phyloP scores from a whole-genome alignment of 1,140 invertebrate species.

The Trinorchestia longiramus region DNA sequence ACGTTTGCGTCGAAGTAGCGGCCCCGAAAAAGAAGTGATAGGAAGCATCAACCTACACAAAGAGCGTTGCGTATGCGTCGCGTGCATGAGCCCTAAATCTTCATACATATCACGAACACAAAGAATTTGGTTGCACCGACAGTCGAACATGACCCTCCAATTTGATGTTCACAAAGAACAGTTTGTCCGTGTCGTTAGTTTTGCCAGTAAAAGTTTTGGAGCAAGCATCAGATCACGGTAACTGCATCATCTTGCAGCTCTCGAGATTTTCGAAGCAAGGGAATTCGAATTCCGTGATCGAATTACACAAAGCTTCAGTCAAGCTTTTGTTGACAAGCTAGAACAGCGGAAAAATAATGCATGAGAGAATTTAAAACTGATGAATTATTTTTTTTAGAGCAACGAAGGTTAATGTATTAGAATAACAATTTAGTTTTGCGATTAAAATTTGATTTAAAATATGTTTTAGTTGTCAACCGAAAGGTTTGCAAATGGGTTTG shows the following conservation, averaged over 20 bases:
- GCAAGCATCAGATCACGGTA: background rate
- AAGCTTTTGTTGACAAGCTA: background rate
- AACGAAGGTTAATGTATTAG: background rate
- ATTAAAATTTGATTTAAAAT: background rate
- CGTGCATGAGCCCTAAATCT: background rate
- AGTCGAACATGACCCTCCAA: conserved; percentile 31
- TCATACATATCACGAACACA: conserved; percentile 11
- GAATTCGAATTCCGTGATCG: background rate
- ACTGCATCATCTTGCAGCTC: background rate
- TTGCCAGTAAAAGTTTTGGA: background rate
- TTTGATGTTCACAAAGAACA: conserved; percentile 16
- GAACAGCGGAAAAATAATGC: background rate
- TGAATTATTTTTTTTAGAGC: background rate
- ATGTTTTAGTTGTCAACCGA: background rate
- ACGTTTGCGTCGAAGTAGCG: background rate
- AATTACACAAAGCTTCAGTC: background rate
- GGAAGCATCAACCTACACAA: background rate
- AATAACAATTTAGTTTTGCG: background rate
- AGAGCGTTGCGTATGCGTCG: background rate
- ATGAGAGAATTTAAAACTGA: background rate
- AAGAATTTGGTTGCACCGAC: conserved; percentile 32
- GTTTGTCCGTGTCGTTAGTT: background rate
- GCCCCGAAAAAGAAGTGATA: background rate
- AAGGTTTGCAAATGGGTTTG: background rate
- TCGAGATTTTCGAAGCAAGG: background rate